Evolutionary conservation across 2,888 invertebrate species (phyloP).

Genomic region (Limnephilus auricula): DNA sequence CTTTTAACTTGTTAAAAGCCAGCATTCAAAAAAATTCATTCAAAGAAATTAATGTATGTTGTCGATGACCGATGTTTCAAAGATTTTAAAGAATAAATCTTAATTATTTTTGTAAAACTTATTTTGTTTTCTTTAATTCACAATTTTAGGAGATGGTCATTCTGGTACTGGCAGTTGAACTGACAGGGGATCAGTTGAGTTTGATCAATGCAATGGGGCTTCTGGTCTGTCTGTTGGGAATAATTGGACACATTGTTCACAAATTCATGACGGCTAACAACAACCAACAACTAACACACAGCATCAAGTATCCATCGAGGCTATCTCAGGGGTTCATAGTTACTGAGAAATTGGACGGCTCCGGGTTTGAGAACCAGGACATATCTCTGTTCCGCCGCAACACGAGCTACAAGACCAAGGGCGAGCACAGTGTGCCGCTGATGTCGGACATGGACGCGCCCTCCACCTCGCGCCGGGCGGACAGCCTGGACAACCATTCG

Average conservation of each 20-base stretch:
- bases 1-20: no score
- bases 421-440: constrained; percentile 71
- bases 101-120: not conserved
- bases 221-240: constrained; percentile 91
- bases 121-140: constrained; percentile 22
- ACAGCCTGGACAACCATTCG: constrained; percentile 70
- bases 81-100: not conserved
- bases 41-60: no score
- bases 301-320: constrained; percentile 64
- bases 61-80: no score
- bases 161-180: constrained; percentile 90
- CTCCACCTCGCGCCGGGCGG: constrained; percentile 61
- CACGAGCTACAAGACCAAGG: constrained; percentile 63
- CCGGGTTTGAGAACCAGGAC: constrained; percentile 60
- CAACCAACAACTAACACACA: constrained; percentile 49
- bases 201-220: constrained; percentile 91
- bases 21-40: no score
- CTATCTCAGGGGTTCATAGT: constrained; percentile 56
- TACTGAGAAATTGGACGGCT: constrained; percentile 58
- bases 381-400: constrained; percentile 61
- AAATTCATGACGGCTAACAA: constrained; percentile 74
- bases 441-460: constrained; percentile 68
- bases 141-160: constrained; percentile 92
- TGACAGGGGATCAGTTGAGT: constrained; percentile 91
- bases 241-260: constrained; percentile 88